Evolutionary conservation across 2,113 vertebrate genomes (phyloP), one percentile per base, ranked within the genome.

Genomic region (Neomonachus schauinslandi): DNA sequence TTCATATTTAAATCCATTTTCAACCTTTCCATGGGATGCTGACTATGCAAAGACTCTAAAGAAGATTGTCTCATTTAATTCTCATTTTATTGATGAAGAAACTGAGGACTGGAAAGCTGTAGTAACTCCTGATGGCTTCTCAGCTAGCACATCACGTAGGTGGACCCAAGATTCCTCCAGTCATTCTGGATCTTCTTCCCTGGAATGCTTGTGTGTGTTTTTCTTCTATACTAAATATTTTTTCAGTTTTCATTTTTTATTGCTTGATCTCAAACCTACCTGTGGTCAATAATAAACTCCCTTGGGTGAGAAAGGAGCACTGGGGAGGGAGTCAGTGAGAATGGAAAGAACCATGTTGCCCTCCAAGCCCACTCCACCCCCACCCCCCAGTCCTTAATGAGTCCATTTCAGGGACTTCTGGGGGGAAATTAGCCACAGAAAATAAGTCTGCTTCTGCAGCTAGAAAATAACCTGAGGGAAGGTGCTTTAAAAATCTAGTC

Each of bases 391-490:
- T n/a, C 80, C 61, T 53, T 81, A 89, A 7, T 19, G 26, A 57
- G 24, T 83, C 19, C 5, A 42, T 86, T 57, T 88, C 11, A 5
- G 28, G 15, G 28, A 71, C n/a, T 61, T 92, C 53, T 61, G 53
- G 28, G 7, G 16, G 36, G 5, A 74, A 94, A 69, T 77, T 36
- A 33, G 14, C 39, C 49, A 22, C 26, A 49, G 24, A n/a, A 93
- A 93, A 77, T 77, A 18, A 49, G 28, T 94, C 51, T 74, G 28
- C 46, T 94, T 89, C 53, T 39, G 36, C 12, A 67, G 22, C 71
- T 59, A 76, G 31, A 90, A 90, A 94, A 53, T 91, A 53, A 82
- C 36, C 36, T 10, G 28, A 79, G 19, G 53, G 28, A 77, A n/a
- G 16, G 6, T 76, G 26, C 16, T 79, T 87, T 39, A 42, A 55